These are phyloP conservation scores for Thalpophila matura DNA, from an alignment of 2,888 invertebrate genomes.

Conservation along the genomic window DNA sequence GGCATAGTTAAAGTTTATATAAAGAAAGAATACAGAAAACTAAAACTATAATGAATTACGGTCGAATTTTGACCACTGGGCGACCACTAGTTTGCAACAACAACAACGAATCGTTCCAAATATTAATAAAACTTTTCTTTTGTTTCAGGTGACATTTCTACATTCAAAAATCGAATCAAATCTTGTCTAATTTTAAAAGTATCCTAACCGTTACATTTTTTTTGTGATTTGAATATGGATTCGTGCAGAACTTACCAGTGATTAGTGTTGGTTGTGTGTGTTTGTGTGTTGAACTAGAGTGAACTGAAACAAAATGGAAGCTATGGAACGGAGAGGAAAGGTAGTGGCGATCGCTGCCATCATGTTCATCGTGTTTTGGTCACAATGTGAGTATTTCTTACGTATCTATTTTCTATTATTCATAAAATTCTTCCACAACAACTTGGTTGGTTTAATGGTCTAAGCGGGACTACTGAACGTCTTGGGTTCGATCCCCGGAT, in stretches of 20 bases:
- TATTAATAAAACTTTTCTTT: constrained; percentile 44
- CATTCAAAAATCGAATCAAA: constrained; percentile 18
- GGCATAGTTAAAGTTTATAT: no score
- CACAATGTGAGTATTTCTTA: constrained; percentile 80
- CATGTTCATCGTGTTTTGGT: constrained; percentile 80
- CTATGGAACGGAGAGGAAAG: constrained; percentile 82
- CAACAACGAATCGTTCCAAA: constrained; percentile 9
- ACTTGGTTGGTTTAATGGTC: no score
- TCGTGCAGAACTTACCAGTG: constrained; percentile 61
- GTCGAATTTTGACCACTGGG: no score
- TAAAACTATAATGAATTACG: no score
- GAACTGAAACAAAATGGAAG: constrained; percentile 81
- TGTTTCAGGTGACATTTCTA: constrained; percentile 64
- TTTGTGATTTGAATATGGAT: constrained; percentile 61
- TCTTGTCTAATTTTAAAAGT: constrained; percentile 27
- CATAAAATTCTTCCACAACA: no score
- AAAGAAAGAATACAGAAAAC: no score
- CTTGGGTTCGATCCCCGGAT: no score
- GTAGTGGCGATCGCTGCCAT: constrained; percentile 72
- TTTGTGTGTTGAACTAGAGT: constrained; percentile 48
- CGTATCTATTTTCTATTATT: no score
- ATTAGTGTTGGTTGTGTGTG: constrained; percentile 59
- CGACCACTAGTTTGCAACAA: no score
- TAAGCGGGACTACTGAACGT: no score
- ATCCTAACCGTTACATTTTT: constrained; percentile 35